Conservation (phyloP, 1,140 invertebrate genomes). For the Vanessa tameamea region DNA sequence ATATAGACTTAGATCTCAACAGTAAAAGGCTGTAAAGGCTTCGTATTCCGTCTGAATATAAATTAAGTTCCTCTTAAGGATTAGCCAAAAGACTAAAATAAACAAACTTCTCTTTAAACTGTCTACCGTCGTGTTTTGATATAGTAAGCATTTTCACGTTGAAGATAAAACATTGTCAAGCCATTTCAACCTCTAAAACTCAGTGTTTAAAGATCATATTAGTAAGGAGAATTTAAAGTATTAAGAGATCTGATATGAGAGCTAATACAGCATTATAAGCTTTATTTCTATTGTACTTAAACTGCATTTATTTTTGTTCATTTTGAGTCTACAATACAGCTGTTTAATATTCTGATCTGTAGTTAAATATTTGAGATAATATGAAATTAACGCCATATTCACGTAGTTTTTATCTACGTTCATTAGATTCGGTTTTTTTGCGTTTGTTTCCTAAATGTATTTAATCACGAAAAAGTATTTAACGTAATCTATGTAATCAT, state of each 20-base stretch:
- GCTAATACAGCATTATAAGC: neutral
- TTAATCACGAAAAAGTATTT: no score
- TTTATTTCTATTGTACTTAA: neutral
- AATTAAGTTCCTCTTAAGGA: slow-evolving; percentile 23
- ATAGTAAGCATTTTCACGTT: neutral
- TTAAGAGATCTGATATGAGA: neutral
- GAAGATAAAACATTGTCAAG: neutral
- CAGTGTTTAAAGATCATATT: neutral
- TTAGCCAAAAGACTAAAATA: slow-evolving; percentile 26
- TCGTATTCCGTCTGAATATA: slow-evolving; percentile 25
- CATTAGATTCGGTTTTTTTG: neutral
- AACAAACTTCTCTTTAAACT: slow-evolving; percentile 24
- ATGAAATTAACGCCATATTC: neutral
- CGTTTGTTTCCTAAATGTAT: no score
- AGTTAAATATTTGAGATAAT: neutral
- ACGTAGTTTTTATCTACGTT: neutral
- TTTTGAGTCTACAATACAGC: neutral
- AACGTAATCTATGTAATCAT: no score
- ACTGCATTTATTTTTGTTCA: neutral
- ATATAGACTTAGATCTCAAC: neutral
- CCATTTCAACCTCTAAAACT: neutral
- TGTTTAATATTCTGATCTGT: neutral
- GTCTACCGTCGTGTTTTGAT: slow-evolving; percentile 13
- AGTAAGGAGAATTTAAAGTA: neutral
- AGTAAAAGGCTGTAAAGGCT: slow-evolving; percentile 6